Evolutionary conservation across 2,113 vertebrate genomes (phyloP), one percentile per base, ranked within the genome.

Genomic region (Petrocephalus zakoni): DNA sequence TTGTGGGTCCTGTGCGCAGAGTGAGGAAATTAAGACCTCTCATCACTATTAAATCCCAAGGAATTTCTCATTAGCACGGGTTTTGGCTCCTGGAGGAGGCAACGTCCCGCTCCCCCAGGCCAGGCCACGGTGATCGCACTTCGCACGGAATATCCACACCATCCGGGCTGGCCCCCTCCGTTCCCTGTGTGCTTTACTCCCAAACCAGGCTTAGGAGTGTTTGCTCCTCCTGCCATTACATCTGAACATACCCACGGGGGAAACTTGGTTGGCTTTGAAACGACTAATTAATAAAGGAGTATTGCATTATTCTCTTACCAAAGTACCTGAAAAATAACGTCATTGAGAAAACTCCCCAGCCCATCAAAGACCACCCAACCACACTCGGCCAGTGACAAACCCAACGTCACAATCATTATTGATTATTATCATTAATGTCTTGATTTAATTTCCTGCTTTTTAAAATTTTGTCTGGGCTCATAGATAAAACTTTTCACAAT

Each of bases 11-110:
- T 83, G 2, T 83, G 42, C 0, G 81, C 81, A 49, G 22, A 49
- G 81, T 83, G 81, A 83, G 46, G 49, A 83, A 83, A 83, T 83
- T 17, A 83, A 83, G 78, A 83, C 78, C 78, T 49, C 78, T 83
- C 19, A 9, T 83, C 81, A 49, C 46, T 83, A 21, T 83, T 83
- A 83, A 83, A 83, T 49, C 81, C 81, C 22, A n/a, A 49, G 81
- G 81, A 83, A 83, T 83, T 83, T 83, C 81, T 83, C 81, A 83
- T 83, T 83, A 83, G 46, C 46, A 7, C 17, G 49, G 81, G 81
- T 49, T 49, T 49, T 42, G 34, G 5, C 1, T 5, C 34, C 21
- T 25, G 61, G 7, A 68, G 21, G 61, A n/a, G 8, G 81, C 46
- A 0, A 22, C 8, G 2, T 83, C 81, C 8, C 78, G 47, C 42